Evolutionary conservation across 2,888 invertebrate genomes (phyloP).

Genomic region (Clivina fossor): DNA sequence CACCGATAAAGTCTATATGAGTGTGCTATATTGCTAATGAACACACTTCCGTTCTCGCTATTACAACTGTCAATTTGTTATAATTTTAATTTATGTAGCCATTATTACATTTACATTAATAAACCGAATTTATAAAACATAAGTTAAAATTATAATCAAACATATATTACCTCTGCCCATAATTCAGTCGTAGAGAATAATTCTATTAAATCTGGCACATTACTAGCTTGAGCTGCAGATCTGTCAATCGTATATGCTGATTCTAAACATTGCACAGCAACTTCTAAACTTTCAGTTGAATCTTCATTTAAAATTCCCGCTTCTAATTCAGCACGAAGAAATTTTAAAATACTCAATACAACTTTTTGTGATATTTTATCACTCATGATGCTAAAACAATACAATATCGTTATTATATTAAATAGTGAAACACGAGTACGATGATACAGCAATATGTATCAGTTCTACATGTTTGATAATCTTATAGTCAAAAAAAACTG

Average conservation of each 20-base stretch:
- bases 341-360: slow-evolving; percentile 46
- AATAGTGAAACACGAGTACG: too few relatives aligned
- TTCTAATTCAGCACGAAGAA: slow-evolving; percentile 47
- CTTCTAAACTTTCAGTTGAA: slow-evolving; percentile 78
- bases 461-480: too few relatives aligned
- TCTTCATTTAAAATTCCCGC: slow-evolving; percentile 47
- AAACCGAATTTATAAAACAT: slow-evolving; percentile 7
- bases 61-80: too few relatives aligned
- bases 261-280: slow-evolving; percentile 92
- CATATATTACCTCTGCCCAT: slow-evolving; percentile 21
- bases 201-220: slow-evolving; percentile 23
- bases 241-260: slow-evolving; percentile 76
- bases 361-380: slow-evolving; percentile 37
- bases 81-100: neutral
- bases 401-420: neutral
- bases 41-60: too few relatives aligned
- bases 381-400: slow-evolving; percentile 14
- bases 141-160: slow-evolving; percentile 2
- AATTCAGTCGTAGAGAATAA: slow-evolving; percentile 24
- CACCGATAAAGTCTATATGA: too few relatives aligned
- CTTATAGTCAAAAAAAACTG: too few relatives aligned
- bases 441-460: too few relatives aligned
- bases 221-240: slow-evolving; percentile 39
- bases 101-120: neutral
- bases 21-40: too few relatives aligned